Conservation (phyloP, 2,113 vertebrate species). For the Hipposideros armiger region DNA sequence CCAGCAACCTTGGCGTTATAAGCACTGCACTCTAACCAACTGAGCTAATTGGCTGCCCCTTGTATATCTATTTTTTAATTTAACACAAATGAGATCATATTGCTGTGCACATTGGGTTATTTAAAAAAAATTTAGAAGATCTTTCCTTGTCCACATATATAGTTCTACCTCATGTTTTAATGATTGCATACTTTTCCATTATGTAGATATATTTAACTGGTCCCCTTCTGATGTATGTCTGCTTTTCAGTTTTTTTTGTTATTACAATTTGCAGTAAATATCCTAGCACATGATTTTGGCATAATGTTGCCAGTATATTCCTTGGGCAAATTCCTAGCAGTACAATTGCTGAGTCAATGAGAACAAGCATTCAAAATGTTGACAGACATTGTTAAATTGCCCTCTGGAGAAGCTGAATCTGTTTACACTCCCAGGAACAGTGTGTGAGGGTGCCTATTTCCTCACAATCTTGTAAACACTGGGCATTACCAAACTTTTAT, state of each 20-base stretch:
- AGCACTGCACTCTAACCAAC: too few relatives aligned
- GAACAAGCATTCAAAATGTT: constrained; percentile 50
- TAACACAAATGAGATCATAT: background rate
- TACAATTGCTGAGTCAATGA: constrained; percentile 49
- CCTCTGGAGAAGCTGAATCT: constrained; percentile 22
- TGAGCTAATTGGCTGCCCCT: too few relatives aligned
- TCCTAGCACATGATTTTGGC: background rate
- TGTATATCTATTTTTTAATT: background rate
- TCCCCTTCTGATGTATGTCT: background rate
- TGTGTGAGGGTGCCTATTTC: background rate
- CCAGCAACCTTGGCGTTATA: too few relatives aligned
- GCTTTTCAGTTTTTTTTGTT: constrained; percentile 45
- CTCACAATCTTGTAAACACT: constrained; percentile 1
- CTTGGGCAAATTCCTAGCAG: constrained; percentile 5
- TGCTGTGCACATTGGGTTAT: background rate
- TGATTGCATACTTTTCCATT: constrained; percentile 39
- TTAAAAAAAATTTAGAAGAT: background rate
- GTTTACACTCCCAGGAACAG: constrained; percentile 48
- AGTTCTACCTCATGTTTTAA: constrained; percentile 30
- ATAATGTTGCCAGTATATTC: constrained; percentile 17
- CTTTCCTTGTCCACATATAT: background rate
- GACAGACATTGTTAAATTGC: constrained; percentile 66
- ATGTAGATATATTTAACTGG: background rate
- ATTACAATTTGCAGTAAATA: background rate
- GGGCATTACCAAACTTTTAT: background rate